Evolutionary conservation across 1,140 invertebrate genomes (phyloP).

Genomic region (Procambarus clarkii): DNA sequence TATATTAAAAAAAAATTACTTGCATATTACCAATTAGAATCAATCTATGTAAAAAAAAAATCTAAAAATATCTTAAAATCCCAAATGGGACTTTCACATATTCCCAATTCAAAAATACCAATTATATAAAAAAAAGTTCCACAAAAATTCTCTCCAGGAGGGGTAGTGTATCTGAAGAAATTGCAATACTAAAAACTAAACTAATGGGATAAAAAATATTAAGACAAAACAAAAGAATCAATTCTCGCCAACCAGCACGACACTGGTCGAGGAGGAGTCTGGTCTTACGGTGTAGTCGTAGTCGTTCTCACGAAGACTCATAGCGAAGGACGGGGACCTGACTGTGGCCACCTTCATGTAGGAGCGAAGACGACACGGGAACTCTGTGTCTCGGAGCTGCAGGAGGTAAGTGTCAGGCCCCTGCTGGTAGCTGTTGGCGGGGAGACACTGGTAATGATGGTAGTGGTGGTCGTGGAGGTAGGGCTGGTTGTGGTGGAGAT

Average conservation of each 20-base stretch:
- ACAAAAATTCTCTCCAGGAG: too few relatives aligned
- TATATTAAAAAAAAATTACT: too few relatives aligned
- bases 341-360: slow-evolving; percentile 86
- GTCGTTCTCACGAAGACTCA: slow-evolving; percentile 47
- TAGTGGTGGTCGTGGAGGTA: background rate
- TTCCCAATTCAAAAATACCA: background rate
- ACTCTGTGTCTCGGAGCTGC: slow-evolving; percentile 93
- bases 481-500: too few relatives aligned
- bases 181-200: background rate
- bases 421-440: slow-evolving; percentile 87
- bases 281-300: slow-evolving; percentile 70
- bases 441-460: background rate
- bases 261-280: background rate
- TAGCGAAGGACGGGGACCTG: slow-evolving; percentile 58
- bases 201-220: too few relatives aligned
- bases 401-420: slow-evolving; percentile 96
- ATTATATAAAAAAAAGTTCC: background rate
- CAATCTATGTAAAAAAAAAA: too few relatives aligned
- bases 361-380: slow-evolving; percentile 91
- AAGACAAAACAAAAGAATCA: too few relatives aligned
- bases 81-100: too few relatives aligned
- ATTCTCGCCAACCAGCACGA: background rate
- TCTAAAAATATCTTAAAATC: too few relatives aligned
- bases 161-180: too few relatives aligned
- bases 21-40: too few relatives aligned